phyloP scores from a whole-genome alignment of 2,797 vertebrate genomes.

The Channa striata region DNA sequence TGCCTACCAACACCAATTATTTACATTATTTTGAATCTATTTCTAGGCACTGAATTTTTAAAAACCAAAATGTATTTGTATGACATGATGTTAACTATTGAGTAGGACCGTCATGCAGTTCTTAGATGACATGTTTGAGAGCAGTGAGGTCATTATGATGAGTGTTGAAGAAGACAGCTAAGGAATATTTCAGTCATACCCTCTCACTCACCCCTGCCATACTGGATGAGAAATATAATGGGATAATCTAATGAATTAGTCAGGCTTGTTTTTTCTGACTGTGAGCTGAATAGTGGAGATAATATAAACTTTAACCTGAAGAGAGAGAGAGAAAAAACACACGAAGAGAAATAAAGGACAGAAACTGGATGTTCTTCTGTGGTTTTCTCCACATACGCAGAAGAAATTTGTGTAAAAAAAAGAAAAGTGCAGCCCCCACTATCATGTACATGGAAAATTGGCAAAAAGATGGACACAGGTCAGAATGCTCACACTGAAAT shows the following conservation, averaged over 20 bases:
- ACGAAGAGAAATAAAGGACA: conserved; percentile 29
- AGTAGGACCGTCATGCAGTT: conserved; percentile 39
- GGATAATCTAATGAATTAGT: conserved; percentile 80
- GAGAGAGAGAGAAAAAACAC: conserved; percentile 41
- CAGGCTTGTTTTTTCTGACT: conserved; percentile 72
- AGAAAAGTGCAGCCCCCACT: conserved; percentile 65
- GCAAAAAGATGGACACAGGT: too few species aligned
- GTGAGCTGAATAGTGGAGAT: conserved; percentile 71
- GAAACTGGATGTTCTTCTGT: conserved; percentile 65
- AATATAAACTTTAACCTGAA: conserved; percentile 80
- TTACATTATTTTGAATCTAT: conserved; percentile 2
- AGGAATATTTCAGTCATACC: conserved; percentile 60
- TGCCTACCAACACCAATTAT: neutral
- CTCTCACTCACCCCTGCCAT: conserved; percentile 53
- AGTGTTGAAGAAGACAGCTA: conserved; percentile 56
- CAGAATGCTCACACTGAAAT: too few species aligned
- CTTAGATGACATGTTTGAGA: conserved; percentile 51
- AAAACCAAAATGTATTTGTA: conserved; percentile 16
- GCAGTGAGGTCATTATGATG: conserved; percentile 61
- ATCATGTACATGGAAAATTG: too few species aligned
- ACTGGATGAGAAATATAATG: conserved; percentile 77
- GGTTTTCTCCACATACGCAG: conserved; percentile 71
- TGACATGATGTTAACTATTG: conserved; percentile 18
- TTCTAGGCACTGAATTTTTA: conserved; percentile 15
- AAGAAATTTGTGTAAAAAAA: conserved; percentile 74